Conservation (phyloP, 2,113 vertebrate genomes). For the Semnornis frantzii region DNA sequence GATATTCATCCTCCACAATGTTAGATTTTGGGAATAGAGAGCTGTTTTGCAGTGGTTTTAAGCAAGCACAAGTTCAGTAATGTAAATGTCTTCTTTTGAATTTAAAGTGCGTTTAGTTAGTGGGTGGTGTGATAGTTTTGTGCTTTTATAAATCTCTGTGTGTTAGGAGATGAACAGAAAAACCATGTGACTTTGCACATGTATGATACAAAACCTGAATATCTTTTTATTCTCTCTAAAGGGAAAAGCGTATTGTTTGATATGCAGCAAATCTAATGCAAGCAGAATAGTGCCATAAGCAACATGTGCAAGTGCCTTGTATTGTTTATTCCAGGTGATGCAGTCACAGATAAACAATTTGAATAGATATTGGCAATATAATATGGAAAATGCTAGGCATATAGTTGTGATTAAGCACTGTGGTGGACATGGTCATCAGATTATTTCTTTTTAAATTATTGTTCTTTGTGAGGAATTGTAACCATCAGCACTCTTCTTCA, state of each 20-base stretch:
- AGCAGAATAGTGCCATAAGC: not conserved
- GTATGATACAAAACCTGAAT: not conserved
- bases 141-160: not conserved
- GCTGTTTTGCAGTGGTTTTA: not conserved
- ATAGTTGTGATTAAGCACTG: not conserved
- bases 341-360: not conserved
- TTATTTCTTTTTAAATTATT: not conserved
- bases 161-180: not conserved
- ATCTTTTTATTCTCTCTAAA: not conserved
- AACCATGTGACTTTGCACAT: not conserved
- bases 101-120: not conserved
- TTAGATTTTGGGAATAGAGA: not conserved
- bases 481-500: not conserved
- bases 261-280: not conserved
- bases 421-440: not conserved
- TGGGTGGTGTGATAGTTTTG: not conserved
- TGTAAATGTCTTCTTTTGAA: not conserved
- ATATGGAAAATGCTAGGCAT: not conserved
- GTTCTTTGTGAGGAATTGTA: not conserved
- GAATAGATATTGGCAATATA: not conserved
- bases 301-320: not conserved
- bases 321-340: not conserved
- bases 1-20: not conserved
- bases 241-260: not conserved
- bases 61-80: not conserved